Percentiles rank a stretch among this genome's conserved stretches.
phyloP scores from a whole-genome alignment of 2,888 invertebrate genomes.

The Himalopsyche tibetana region DNA sequence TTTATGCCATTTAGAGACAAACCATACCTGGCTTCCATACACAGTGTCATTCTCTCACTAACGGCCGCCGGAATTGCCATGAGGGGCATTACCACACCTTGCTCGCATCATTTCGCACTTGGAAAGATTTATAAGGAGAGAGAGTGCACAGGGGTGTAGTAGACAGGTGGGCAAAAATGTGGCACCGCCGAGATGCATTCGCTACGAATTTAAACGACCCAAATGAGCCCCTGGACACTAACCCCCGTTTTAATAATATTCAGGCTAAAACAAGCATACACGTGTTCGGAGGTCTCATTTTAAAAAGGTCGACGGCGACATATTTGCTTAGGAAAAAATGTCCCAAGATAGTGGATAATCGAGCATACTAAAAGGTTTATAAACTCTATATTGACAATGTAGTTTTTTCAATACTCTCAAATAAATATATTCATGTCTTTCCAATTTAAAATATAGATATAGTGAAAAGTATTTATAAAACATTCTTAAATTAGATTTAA shows the following conservation, averaged over 20 bases:
- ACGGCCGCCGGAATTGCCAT: conserved; percentile 53
- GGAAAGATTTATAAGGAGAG: conserved; percentile 64
- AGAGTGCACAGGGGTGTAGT: conserved; percentile 54
- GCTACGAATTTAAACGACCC: conserved; percentile 56
- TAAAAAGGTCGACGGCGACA: conserved; percentile 16
- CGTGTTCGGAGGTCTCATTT: conserved; percentile 29
- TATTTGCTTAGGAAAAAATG: no score
- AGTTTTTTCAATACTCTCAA: no score
- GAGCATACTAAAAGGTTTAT: no score
- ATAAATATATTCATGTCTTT: no score
- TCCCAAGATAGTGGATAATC: no score
- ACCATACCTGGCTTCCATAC: conserved; percentile 24
- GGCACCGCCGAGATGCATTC: conserved; percentile 59
- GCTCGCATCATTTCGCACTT: conserved; percentile 61
- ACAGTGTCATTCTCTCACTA: conserved; percentile 46
- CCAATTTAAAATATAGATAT: no score
- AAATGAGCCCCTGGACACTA: conserved; percentile 50
- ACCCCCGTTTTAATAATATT: conserved; percentile 45
- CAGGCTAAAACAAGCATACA: conserved; percentile 29
- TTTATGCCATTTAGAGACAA: conserved; percentile 29
- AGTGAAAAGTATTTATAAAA: no score
- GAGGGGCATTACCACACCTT: conserved; percentile 46
- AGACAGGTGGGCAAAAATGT: conserved; percentile 53
- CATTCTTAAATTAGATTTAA: no score
- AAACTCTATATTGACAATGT: no score